Base-by-base conservation (phyloP, 1,140 invertebrate genomes). In the Nebria ingens region DNA sequence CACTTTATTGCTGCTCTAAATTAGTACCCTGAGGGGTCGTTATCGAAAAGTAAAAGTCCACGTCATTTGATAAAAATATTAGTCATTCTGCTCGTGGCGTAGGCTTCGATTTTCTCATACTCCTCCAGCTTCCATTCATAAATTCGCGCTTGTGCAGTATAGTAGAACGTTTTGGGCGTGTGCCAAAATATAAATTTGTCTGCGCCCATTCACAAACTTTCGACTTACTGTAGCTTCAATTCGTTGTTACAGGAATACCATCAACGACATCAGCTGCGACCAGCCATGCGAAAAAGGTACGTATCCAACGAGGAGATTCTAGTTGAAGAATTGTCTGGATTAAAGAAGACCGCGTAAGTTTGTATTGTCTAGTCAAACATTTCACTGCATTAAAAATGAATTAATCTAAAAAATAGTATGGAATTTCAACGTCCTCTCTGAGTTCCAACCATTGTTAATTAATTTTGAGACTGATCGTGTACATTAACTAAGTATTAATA, bases 231-330 rank as follows among this genome's bases (percentile, higher is more conserved):
- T n/a, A 9, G 19, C n/a, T 6, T 21, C 38, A 19, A 55, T 55
- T 21, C 54, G 62, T 59, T 64, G 60, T 64, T 64, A 21, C 65
- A 72, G 70, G 65, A 63, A 55, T 60, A 65, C 53, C 40, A 65
- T 9, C 59, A 34, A 34, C 25, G n/a, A 34, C 25, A 34, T 6
- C 63, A 65, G 11, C 59, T 63, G 9, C 64, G 63, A 29, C 62
- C 67, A 21, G 68, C 73, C 59, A 76, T 79, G 63, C 72, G 76
- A 58, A 80, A 80, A 61, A 70, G 79, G 21, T 79, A 78, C 63
- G 72, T 80, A 19, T 69, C 77, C 2, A 72, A 69, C 51, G 78
- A 79, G 55, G 73, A 76, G 22, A 77, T 75, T 59, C 68, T 80
- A 20, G 77, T 78, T 3, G 65, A 73, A 20, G 77, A 80, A 66